A percentile compares a stretch with the other conserved stretches of the same genome.
phyloP scores from a whole-genome alignment of 2,888 invertebrate genomes.

The Callinectes sapidus region DNA sequence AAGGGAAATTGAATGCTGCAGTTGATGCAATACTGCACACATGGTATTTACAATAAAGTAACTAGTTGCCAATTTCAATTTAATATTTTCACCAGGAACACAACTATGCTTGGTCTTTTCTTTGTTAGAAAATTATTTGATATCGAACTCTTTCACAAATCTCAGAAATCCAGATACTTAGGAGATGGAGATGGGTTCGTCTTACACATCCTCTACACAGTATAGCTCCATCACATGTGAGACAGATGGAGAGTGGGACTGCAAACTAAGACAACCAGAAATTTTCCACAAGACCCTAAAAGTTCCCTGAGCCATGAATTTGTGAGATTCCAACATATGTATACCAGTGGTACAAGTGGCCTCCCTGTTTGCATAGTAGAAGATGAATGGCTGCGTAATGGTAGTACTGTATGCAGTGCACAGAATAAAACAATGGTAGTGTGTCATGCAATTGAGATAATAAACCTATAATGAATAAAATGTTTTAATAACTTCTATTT shows the following conservation, averaged over 20 bases:
- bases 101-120: background rate
- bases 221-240: background rate
- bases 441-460: background rate
- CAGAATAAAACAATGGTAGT: background rate
- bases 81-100: background rate
- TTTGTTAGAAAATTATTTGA: background rate
- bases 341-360: background rate
- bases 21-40: background rate
- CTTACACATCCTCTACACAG: background rate
- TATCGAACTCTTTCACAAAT: background rate
- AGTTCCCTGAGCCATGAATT: slow-evolving; percentile 5
- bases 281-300: background rate
- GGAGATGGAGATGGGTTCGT: background rate
- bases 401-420: background rate
- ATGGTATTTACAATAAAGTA: background rate
- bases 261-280: slow-evolving; percentile 15
- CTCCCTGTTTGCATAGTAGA: background rate
- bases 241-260: background rate
- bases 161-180: background rate
- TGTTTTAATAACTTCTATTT: background rate
- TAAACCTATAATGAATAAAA: background rate
- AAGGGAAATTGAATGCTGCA: background rate
- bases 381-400: background rate
- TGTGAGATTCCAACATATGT: background rate
- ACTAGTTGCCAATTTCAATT: background rate